phyloP scores from a whole-genome alignment of 2,797 vertebrate species.

The Pipistrellus pipistrellus region DNA sequence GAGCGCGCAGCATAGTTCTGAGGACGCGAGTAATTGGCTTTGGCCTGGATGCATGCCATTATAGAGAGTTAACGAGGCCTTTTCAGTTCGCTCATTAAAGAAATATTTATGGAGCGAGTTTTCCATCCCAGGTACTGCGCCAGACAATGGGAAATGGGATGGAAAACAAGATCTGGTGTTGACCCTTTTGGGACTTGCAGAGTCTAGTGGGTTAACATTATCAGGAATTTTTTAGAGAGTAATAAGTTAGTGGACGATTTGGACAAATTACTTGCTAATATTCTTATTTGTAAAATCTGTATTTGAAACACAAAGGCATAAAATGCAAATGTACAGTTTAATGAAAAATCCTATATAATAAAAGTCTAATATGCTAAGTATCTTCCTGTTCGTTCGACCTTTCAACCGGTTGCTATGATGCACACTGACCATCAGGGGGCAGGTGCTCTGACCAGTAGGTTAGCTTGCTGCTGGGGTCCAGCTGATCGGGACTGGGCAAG shows the following conservation, averaged over 20 bases:
- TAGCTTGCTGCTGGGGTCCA: too few relatives aligned
- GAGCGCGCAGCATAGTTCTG: not conserved
- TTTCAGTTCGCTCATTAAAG: conserved; percentile 59
- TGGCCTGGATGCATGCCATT: conserved; percentile 1
- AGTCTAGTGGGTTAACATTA: not conserved
- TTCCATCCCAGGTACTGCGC: not conserved
- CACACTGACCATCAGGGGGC: too few relatives aligned
- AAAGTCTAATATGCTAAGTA: too few relatives aligned
- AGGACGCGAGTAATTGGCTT: conserved; percentile 45
- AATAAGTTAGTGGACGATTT: not conserved
- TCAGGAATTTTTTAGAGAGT: not conserved
- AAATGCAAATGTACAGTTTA: not conserved
- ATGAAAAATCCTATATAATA: not conserved
- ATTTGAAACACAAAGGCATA: not conserved
- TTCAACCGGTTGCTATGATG: too few relatives aligned
- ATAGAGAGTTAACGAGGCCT: conserved; percentile 36
- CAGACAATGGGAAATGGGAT: not conserved
- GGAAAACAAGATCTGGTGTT: not conserved
- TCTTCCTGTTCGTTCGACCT: too few relatives aligned
- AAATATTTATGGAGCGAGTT: conserved; percentile 24
- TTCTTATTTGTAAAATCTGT: not conserved
- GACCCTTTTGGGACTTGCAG: not conserved
- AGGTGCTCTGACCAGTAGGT: too few relatives aligned
- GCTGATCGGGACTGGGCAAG: too few relatives aligned
- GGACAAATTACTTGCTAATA: conserved; percentile 32